Evolutionary conservation across 1,140 invertebrate species (phyloP), one percentile per base, ranked within the genome.

Genomic region (Dreissena rostriformis): DNA sequence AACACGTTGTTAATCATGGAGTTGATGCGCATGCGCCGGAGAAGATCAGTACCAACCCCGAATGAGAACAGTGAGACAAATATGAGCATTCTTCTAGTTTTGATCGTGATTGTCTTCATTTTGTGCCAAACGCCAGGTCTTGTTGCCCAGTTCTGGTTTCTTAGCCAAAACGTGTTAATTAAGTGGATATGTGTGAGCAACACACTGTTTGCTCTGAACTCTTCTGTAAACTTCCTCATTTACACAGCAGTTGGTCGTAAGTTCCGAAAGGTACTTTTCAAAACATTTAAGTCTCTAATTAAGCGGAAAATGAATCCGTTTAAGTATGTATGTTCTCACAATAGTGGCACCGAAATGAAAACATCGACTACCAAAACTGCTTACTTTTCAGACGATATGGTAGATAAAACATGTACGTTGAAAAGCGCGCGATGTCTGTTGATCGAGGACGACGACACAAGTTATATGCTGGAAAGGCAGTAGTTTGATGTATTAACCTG

Each of bases 191-290:
- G 90, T 55, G 84, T 92, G 17, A 90, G 90, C 73, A 92, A 92
- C 72, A 86, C 88, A 55, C 70, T 92, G 11, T 91, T 92, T 84
- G 87, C 90, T 26, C 66, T 88, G 12, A 92, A 92, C 75, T 92
- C 91, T 5, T 91, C 91, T 53, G 90, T 92, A n/a, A 92, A 92
- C 66, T 92, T 92, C 74, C 88, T 92, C 26, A 91, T 92, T 52
- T 92, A 92, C 83, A 91, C 91, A 14, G 90, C 89, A 8, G 91
- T 92, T 71, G 91, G 91, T 29, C 73, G 89, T 55, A 89, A 89
- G 65, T 92, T 92, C 75, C 71, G 91, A 52, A 86, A 87, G 65
- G 86, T 89, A 12, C 80, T 92, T 22, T 66, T 90, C 12, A 89
- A 89, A 24, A 82, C 90, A 17, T 91, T 91, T 79, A 65, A 78